phyloP scores from a whole-genome alignment of 1,140 invertebrate species.

The Elysia chlorotica region DNA sequence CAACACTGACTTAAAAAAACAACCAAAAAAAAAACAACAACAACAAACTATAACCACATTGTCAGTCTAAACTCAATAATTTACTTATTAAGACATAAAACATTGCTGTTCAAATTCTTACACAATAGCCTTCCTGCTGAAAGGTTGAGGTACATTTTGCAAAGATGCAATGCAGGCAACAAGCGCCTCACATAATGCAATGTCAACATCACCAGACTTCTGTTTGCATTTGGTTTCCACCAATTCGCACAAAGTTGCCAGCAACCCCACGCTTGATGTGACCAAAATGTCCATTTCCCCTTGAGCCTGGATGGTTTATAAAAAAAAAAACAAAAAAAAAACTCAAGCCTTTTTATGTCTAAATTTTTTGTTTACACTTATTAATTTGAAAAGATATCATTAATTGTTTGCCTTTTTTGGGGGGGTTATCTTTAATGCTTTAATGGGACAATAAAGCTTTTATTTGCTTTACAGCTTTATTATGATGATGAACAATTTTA shows the following conservation, averaged over 20 bases:
- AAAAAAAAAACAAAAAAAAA: too few relatives aligned
- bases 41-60: neutral
- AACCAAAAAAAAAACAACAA: neutral
- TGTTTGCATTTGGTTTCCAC: neutral
- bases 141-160: constrained; percentile 4
- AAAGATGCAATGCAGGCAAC: neutral
- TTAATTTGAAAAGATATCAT: too few relatives aligned
- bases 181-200: neutral
- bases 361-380: too few relatives aligned
- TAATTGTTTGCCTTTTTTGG: too few relatives aligned
- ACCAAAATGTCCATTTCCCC: constrained; percentile 1
- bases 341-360: too few relatives aligned
- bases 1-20: too few relatives aligned
- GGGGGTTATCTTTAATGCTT: too few relatives aligned
- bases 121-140: neutral
- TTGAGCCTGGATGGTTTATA: too few relatives aligned
- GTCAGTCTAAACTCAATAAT: neutral
- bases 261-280: neutral
- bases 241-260: neutral
- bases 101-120: neutral
- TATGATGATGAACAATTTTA: too few relatives aligned
- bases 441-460: too few relatives aligned
- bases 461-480: too few relatives aligned
- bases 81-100: neutral
- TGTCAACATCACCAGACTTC: neutral